Conservation (phyloP, 2,797 vertebrate species). For the Orestias chungarensis region DNA sequence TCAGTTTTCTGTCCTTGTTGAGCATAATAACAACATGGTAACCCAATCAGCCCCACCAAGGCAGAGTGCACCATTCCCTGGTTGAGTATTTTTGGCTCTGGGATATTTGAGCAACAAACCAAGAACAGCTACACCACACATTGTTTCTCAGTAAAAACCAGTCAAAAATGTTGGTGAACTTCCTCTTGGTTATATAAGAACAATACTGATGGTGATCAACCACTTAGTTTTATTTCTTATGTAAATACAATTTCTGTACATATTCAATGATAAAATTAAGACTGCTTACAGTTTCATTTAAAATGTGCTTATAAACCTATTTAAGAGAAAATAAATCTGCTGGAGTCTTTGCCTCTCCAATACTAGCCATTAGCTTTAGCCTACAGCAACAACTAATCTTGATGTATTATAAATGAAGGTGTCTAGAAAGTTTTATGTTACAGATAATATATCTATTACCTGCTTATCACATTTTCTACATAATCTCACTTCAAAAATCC, state of each 20-base stretch:
- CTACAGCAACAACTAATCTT: constrained; percentile 1
- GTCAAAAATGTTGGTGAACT: background rate
- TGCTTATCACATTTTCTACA: constrained; percentile 7
- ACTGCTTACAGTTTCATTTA: background rate
- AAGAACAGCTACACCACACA: background rate
- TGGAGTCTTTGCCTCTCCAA: background rate
- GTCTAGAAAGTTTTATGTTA: background rate
- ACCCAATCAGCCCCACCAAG: background rate
- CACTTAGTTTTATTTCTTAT: too few relatives aligned
- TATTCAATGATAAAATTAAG: background rate
- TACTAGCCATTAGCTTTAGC: constrained; percentile 4
- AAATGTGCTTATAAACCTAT: background rate
- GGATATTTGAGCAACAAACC: background rate
- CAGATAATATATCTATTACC: constrained; percentile 5
- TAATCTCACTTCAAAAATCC: constrained; percentile 2
- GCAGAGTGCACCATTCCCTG: background rate
- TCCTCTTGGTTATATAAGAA: background rate
- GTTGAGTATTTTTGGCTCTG: too few relatives aligned
- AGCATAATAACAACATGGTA: background rate
- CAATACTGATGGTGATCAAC: background rate
- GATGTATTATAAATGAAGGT: constrained; percentile 1
- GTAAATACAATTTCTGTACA: background rate
- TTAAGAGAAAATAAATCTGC: background rate
- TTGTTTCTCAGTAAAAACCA: background rate
- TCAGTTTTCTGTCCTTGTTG: background rate